Conservation (phyloP, 2,888 invertebrate species). For the Cynaeus angustus region DNA sequence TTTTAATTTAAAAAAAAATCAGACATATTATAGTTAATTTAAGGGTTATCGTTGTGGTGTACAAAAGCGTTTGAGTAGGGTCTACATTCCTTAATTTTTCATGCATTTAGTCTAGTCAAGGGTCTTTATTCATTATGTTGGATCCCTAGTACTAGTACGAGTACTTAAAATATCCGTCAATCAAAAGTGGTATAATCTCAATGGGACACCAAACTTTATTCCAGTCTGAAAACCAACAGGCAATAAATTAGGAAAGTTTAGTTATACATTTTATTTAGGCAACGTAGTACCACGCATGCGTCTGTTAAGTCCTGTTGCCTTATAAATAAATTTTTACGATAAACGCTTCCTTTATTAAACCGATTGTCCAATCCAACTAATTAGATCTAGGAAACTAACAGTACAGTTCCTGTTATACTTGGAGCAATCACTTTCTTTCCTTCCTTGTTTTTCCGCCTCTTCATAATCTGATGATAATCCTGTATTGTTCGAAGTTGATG, state of each 20-base stretch:
- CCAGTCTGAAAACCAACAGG: constrained; percentile 1
- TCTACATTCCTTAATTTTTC: constrained; percentile 37
- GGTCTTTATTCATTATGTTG: constrained; percentile 9
- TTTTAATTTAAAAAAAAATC: constrained; percentile 26
- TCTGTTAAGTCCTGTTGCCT: constrained; percentile 23
- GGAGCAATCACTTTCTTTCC: constrained; percentile 70
- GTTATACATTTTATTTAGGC: not conserved
- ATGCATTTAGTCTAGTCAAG: constrained; percentile 49
- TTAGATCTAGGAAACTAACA: constrained; percentile 75
- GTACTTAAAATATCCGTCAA: constrained; percentile 5
- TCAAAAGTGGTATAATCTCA: constrained; percentile 4
- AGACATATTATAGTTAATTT: constrained; percentile 9
- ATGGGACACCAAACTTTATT: constrained; percentile 2
- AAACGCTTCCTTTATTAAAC: constrained; percentile 32
- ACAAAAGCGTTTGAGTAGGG: constrained; percentile 12
- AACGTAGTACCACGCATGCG: not conserved
- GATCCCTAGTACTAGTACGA: not conserved
- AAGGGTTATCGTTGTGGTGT: not conserved
- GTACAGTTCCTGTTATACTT: constrained; percentile 73
- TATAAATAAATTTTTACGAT: constrained; percentile 41
- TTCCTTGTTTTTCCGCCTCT: constrained; percentile 58
- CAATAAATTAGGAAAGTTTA: constrained; percentile 13
- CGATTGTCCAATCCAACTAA: constrained; percentile 64
- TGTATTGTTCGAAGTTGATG: constrained; percentile 76
- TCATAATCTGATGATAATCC: constrained; percentile 54